These are phyloP conservation scores for Thalpophila matura DNA, from an alignment of 2,888 invertebrate genomes.

Conservation along the genomic window DNA sequence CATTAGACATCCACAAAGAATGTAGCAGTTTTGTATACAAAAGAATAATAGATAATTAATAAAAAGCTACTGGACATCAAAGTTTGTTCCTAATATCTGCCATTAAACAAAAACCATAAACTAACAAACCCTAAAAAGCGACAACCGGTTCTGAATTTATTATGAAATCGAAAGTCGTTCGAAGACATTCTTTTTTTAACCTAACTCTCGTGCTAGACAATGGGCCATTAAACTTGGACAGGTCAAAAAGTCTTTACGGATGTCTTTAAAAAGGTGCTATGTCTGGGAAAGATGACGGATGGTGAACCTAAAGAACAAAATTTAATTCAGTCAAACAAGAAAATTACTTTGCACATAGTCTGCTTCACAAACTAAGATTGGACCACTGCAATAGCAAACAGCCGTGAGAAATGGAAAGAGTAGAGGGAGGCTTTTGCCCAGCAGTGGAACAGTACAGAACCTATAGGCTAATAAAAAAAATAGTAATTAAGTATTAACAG, in stretches of 20 bases:
- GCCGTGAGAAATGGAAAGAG: too few relatives aligned
- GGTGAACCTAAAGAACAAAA: slow-evolving; percentile 6
- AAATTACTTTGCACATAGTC: not conserved
- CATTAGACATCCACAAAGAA: too few relatives aligned
- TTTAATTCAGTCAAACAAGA: not conserved
- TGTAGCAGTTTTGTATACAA: too few relatives aligned
- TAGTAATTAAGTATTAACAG: too few relatives aligned
- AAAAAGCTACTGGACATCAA: too few relatives aligned
- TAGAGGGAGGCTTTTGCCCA: too few relatives aligned
- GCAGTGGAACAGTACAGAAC: too few relatives aligned
- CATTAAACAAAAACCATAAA: not conserved
- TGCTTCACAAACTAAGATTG: too few relatives aligned
- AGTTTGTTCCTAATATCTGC: not conserved
- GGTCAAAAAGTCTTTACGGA: not conserved
- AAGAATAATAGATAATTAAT: too few relatives aligned
- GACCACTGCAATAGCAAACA: too few relatives aligned
- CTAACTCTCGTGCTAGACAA: slow-evolving; percentile 40
- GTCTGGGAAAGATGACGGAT: slow-evolving; percentile 2
- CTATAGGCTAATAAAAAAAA: too few relatives aligned
- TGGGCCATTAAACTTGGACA: slow-evolving; percentile 21
- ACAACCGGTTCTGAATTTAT: not conserved
- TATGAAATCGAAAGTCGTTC: slow-evolving; percentile 32
- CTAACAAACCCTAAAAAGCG: slow-evolving; percentile 2
- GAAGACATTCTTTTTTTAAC: slow-evolving; percentile 14
- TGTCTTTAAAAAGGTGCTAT: slow-evolving; percentile 2